Evolutionary conservation across 2,888 invertebrate genomes (phyloP), one percentile per base, ranked within the genome.

Genomic region (Drosophila cracens): DNA sequence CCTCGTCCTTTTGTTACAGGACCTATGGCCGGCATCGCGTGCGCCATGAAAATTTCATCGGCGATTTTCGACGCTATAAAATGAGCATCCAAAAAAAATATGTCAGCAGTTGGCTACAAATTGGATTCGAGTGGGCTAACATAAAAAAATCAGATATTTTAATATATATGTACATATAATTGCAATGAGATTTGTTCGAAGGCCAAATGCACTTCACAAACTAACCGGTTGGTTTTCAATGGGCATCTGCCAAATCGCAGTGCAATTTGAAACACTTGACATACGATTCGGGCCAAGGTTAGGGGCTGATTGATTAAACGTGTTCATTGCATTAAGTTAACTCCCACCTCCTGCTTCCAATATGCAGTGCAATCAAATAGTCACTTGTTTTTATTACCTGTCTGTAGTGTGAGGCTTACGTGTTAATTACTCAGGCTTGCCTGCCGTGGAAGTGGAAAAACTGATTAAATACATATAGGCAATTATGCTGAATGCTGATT

Each of bases 21-120:
- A 57, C 53, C 65, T 65, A 58, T 54, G 53, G 71, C 43, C 62
- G 60, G 54, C 58, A 43, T 80, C 56, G 81, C 67, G 71, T 78
- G 76, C 61, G n/a, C 66, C 76, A 79, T 82, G 64, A 82, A 80
- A 79, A 75, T 79, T 82, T 79, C 76, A 82, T 29, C 60, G 57
- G 18, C 65, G 43, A 79, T 74, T 64, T 74, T 53, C 46, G 21
- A n/a, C 38, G 38, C 40, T 54, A 76, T 52, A 81, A 69, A 68
- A 61, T 54, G 59, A 53, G 49, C 40, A 58, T 11, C 21, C 40
- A 71, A 76, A 77, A 82, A 74, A 60, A 70, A 71, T 25, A 16
- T 38, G 54, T 13, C 60, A 76, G 56, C 53, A 31, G 54, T 59
- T 66, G 66, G 54, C 31, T 53, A 52, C 71, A 64, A 69, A 79